Evolutionary conservation across 2,888 invertebrate genomes (phyloP), one percentile per base, ranked within the genome.

Genomic region (Trachelus iudaicus): DNA sequence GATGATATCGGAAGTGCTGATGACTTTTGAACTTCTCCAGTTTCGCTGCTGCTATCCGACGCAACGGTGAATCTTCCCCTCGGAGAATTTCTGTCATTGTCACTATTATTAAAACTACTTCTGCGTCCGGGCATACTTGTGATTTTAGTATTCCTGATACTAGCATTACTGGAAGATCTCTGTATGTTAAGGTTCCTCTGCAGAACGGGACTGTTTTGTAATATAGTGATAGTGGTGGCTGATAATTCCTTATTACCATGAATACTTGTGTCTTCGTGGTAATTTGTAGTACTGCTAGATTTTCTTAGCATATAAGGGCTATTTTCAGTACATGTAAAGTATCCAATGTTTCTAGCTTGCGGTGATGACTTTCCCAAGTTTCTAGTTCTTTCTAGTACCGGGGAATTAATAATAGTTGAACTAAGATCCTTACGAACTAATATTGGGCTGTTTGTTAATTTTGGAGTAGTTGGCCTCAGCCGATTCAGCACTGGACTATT

Each of bases 81-180:
- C 1, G 79, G 69, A 35, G 83, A 75, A 69, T 83, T 69, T 83
- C 81, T 81, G 56, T 88, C 88, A 30, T 82, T 79, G 71, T 88
- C 88, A 34, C 84, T 88, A 76, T 84, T 88, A 37, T 88, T 89
- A 77, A 88, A 88, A 75, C 89, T 89, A 81, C 88, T 87, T 15
- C 87, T 87, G 77, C 89, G 83, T 11, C 85, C 83, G 9, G 85
- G 69, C 23, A 82, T 76, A 77, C 79, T 84, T 71, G 86, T 86
- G 12, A 85, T 81, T 77, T 86, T 89, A 2, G 83, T 68, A 79
- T 86, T 89, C 75, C 87, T 91, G 71, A 92, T 92, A 78, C 89
- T 92, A 23, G 92, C 91, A 56, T 92, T 92, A 30, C 92, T 92
- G 73, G 92, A 90, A 34, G 92, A 93, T 81, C 93, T 90, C 84